phyloP scores from a whole-genome alignment of 2,888 invertebrate species.

The Eumacrocentrus americanus region DNA sequence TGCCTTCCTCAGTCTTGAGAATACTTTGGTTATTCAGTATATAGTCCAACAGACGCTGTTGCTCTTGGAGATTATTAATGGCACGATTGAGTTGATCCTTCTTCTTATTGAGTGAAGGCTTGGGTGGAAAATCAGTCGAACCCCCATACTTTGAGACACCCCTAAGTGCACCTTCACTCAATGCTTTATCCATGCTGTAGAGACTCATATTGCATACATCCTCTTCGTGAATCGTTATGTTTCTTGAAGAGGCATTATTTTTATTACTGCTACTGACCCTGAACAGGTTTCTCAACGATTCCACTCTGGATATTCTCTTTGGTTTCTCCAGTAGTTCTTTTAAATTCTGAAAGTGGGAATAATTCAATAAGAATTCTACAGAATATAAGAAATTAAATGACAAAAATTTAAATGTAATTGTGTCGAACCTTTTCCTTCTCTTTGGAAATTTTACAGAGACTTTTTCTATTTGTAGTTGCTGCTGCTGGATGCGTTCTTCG shows the following conservation, averaged over 20 bases:
- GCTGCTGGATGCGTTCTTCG: conserved; percentile 9
- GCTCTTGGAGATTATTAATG: conserved; percentile 56
- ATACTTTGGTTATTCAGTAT: conserved; percentile 48
- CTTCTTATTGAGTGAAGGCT: conserved; percentile 38
- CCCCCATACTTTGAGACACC: conserved; percentile 35
- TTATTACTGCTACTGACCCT: conserved; percentile 52
- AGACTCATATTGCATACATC: conserved; percentile 31
- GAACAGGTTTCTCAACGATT: conserved; percentile 65
- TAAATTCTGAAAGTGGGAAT: too few species aligned
- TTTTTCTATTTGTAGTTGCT: conserved; percentile 41
- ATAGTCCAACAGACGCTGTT: conserved; percentile 53
- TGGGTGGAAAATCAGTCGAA: conserved; percentile 35
- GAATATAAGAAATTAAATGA: too few species aligned
- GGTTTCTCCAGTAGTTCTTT: conserved; percentile 40
- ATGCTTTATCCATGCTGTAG: conserved; percentile 53
- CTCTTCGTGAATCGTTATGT: conserved; percentile 48
- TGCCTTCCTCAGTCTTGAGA: conserved; percentile 45
- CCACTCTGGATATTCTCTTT: conserved; percentile 64
- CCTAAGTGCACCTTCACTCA: conserved; percentile 53
- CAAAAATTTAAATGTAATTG: not conserved
- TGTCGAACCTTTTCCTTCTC: too few species aligned
- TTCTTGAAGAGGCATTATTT: conserved; percentile 38
- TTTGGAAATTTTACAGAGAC: conserved; percentile 35
- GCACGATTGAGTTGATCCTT: conserved; percentile 50
- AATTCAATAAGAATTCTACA: too few species aligned